Evolutionary conservation across 2,797 vertebrate genomes (phyloP).

Genomic region (Paramormyrops hopkinsi): DNA sequence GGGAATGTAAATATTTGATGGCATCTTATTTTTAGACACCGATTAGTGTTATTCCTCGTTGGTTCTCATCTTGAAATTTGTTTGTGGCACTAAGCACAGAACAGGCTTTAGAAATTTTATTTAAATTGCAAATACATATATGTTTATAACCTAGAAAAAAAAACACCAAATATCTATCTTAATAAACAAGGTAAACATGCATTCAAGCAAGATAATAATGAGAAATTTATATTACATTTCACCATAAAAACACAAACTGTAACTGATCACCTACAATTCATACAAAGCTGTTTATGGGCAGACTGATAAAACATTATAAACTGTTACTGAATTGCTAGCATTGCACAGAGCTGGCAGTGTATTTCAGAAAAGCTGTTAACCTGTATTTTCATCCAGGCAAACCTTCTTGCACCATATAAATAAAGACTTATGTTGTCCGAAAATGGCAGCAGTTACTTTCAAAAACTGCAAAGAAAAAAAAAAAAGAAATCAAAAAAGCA

Average conservation of each 20-base stretch:
- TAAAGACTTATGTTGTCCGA: not conserved
- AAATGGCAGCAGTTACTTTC: not conserved
- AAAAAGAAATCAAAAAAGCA: not conserved
- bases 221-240: not conserved
- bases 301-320: not conserved
- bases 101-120: not conserved
- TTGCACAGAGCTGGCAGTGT: not conserved
- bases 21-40: not conserved
- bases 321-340: not conserved
- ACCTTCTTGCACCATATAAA: not conserved
- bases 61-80: not conserved
- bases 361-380: not conserved
- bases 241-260: not conserved
- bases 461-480: not conserved
- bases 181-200: not conserved
- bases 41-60: not conserved
- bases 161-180: not conserved
- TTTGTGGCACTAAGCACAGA: not conserved
- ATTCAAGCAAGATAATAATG: not conserved
- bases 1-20: not conserved
- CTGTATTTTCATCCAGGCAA: not conserved
- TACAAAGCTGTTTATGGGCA: not conserved
- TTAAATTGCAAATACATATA: not conserved
- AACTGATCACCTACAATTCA: not conserved
- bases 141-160: not conserved